phyloP scores from a whole-genome alignment of 92 coral and sea anemone species.

The Phenganax subtilis region DNA sequence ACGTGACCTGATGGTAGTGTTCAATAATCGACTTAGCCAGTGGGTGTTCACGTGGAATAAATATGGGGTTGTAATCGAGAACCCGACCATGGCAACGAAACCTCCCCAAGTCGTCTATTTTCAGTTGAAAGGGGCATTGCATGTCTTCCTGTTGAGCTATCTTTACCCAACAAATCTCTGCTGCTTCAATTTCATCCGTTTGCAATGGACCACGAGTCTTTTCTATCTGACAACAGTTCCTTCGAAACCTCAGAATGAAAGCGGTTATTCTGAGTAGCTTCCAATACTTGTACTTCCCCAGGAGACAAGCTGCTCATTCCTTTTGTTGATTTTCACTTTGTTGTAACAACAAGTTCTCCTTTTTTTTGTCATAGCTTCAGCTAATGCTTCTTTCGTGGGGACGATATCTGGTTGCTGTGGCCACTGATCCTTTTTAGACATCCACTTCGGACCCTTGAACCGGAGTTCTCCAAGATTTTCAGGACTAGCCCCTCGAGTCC shows the following conservation, averaged over 20 bases:
- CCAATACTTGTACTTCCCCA: conserved; percentile 22
- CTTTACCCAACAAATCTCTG: conserved; percentile 46
- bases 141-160: conserved; percentile 26
- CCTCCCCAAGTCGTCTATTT: conserved; percentile 41
- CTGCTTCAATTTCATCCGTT: conserved; percentile 38
- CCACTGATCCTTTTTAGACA: background rate
- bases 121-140: conserved; percentile 13
- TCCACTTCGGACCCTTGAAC: conserved; percentile 16
- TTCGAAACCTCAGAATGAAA: background rate
- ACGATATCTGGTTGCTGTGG: conserved; percentile 8
- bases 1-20: background rate
- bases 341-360: background rate
- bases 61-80: conserved; percentile 28
- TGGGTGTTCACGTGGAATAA: background rate
- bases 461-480: background rate
- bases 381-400: background rate
- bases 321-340: background rate
- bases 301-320: background rate
- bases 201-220: conserved; percentile 35
- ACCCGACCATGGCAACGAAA: conserved; percentile 38
- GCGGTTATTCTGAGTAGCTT: conserved; percentile 7
- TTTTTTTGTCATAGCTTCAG: background rate
- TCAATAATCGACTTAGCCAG: background rate
- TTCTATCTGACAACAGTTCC: background rate
- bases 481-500: background rate